phyloP scores from a whole-genome alignment of 2,888 invertebrate genomes.

The Agrochola circellaris region DNA sequence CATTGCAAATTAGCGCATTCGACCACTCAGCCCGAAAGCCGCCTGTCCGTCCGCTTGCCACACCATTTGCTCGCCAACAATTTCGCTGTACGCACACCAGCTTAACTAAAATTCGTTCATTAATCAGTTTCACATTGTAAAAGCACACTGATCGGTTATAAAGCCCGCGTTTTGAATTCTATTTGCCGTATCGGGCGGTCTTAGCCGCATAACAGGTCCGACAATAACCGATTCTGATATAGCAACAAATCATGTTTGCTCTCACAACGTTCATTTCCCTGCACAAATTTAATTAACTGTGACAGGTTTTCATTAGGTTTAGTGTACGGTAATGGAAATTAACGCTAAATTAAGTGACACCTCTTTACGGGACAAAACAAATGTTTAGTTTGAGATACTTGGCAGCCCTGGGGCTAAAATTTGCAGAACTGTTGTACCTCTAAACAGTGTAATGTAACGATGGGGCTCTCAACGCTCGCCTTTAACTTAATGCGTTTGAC shows the following conservation, averaged over 20 bases:
- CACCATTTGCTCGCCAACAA: conserved; percentile 80
- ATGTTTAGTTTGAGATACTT: conserved; percentile 45
- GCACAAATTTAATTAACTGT: conserved; percentile 53
- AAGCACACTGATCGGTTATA: conserved; percentile 58
- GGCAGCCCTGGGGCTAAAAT: conserved; percentile 36
- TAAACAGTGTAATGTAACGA: conserved; percentile 61
- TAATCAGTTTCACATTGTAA: conserved; percentile 65
- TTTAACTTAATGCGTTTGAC: conserved; percentile 71
- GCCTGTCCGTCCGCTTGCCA: conserved; percentile 77
- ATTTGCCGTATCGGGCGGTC: conserved; percentile 27
- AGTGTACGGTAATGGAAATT: conserved; percentile 42
- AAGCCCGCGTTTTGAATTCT: conserved; percentile 50
- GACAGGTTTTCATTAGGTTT: conserved; percentile 46
- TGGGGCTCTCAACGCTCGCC: conserved; percentile 63
- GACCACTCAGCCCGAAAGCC: conserved; percentile 78
- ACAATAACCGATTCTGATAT: conserved; percentile 17
- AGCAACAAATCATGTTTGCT: conserved; percentile 41
- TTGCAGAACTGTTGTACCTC: conserved; percentile 46
- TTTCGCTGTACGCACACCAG: conserved; percentile 58
- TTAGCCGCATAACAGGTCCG: conserved; percentile 20
- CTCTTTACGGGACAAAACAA: conserved; percentile 37
- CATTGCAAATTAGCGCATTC: conserved; percentile 84
- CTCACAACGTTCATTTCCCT: conserved; percentile 16
- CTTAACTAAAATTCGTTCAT: conserved; percentile 66
- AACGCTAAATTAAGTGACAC: conserved; percentile 40